phyloP scores from a whole-genome alignment of 2,797 vertebrate species.

The Ptychobarbus kaznakovi region DNA sequence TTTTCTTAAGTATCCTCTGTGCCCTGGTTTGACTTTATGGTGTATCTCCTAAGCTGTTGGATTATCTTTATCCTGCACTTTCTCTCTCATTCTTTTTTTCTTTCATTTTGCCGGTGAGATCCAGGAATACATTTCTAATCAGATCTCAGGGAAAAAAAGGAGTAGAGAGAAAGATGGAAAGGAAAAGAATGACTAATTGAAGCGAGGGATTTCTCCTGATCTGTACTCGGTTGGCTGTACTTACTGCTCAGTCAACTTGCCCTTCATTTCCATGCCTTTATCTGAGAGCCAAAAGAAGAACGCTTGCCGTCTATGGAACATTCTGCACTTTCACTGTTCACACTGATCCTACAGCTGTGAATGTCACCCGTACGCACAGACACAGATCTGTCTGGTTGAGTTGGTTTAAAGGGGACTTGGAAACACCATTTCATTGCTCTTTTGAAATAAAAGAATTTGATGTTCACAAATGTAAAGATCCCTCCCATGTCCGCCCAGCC shows the following conservation, averaged over 20 bases:
- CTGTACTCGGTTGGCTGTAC: conserved; percentile 57
- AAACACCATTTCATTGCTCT: conserved; percentile 1
- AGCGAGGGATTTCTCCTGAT: conserved; percentile 65
- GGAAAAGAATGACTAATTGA: conserved; percentile 63
- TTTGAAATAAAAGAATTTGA: conserved; percentile 5
- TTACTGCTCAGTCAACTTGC: conserved; percentile 59
- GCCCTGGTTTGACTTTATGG: conserved; percentile 58
- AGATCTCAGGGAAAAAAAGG: conserved; percentile 55
- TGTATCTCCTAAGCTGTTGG: conserved; percentile 61
- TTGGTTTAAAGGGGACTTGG: conserved; percentile 1
- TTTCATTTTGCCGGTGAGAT: conserved; percentile 53
- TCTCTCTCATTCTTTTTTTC: conserved; percentile 60
- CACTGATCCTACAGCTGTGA: conserved; percentile 32
- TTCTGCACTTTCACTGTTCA: conserved; percentile 54
- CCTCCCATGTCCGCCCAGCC: background rate
- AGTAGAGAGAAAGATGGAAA: conserved; percentile 43
- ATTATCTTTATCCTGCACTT: conserved; percentile 65
- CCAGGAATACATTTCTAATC: conserved; percentile 66
- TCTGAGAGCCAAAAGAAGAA: conserved; percentile 53
- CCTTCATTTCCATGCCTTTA: conserved; percentile 62
- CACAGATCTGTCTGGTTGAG: conserved; percentile 22
- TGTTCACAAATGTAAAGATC: background rate
- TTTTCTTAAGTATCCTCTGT: conserved; percentile 43
- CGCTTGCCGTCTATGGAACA: conserved; percentile 47
- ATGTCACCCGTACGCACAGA: conserved; percentile 38